Conservation (phyloP, 1,140 invertebrate genomes). For the Aphaenogaster floridana region DNA sequence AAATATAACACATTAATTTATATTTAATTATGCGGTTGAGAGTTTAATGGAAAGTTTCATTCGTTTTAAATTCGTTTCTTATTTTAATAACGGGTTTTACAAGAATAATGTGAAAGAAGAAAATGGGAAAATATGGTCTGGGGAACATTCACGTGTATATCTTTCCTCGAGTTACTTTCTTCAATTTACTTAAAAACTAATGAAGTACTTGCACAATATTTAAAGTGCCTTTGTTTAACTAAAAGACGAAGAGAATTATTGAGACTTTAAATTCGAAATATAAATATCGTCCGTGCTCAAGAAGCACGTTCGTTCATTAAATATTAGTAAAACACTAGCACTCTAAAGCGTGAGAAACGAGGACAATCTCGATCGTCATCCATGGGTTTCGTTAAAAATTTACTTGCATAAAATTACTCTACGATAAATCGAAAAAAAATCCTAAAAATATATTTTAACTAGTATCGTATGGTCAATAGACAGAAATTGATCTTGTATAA, state of each 20-base stretch:
- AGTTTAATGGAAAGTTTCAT: neutral
- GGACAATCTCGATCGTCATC: slow-evolving; percentile 57
- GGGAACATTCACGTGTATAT: neutral
- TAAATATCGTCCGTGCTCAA: slow-evolving; percentile 46
- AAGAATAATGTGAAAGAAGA: neutral
- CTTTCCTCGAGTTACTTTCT: neutral
- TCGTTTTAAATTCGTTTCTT: neutral
- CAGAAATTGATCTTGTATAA: neutral
- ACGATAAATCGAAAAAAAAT: neutral
- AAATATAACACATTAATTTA: slow-evolving; percentile 14
- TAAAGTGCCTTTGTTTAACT: slow-evolving; percentile 44
- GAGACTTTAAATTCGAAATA: slow-evolving; percentile 22
- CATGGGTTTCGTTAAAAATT: slow-evolving; percentile 42
- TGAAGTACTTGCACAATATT: slow-evolving; percentile 15
- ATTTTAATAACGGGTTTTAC: neutral
- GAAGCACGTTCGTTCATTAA: slow-evolving; percentile 56
- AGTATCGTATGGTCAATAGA: neutral
- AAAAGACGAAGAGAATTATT: slow-evolving; percentile 51
- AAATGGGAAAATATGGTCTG: neutral
- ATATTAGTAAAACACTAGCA: slow-evolving; percentile 67
- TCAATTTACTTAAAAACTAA: slow-evolving; percentile 7
- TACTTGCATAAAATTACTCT: neutral
- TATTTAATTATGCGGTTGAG: neutral
- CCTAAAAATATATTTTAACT: slow-evolving; percentile 4
- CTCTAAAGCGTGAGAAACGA: slow-evolving; percentile 27